These are phyloP conservation scores for Clarias macrocephalus DNA, from an alignment of 2,113 vertebrate genomes.

Conservation along the genomic window DNA sequence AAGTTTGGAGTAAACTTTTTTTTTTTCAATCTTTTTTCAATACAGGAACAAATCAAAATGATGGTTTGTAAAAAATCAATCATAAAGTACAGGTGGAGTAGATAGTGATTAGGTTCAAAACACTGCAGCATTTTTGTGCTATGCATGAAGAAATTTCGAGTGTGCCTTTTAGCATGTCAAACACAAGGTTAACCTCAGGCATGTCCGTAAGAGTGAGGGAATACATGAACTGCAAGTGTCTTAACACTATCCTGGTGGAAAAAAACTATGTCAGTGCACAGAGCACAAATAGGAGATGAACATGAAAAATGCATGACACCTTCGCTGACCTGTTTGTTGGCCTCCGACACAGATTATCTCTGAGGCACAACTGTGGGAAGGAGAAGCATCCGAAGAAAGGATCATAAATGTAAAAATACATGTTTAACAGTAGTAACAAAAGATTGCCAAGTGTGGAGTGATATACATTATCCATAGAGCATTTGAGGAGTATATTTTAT, in stretches of 20 bases:
- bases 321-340: conserved; percentile 43
- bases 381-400: conserved; percentile 8
- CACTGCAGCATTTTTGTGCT: neutral
- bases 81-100: neutral
- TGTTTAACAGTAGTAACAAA: conserved; percentile 52
- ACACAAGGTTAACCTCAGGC: neutral
- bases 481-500: neutral
- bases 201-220: neutral
- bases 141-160: neutral
- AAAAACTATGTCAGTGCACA: conserved; percentile 20
- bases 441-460: conserved; percentile 34
- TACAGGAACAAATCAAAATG: neutral
- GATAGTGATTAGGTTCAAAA: neutral
- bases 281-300: conserved; percentile 60
- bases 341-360: conserved; percentile 58
- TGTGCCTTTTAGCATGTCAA: neutral
- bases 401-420: conserved; percentile 16
- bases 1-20: neutral
- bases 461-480: neutral
- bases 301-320: conserved; percentile 65
- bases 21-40: neutral
- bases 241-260: conserved; percentile 6
- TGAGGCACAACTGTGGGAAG: conserved; percentile 47
- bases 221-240: conserved; percentile 18
- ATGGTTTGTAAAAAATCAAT: neutral